Evolutionary conservation across 2,113 vertebrate species (phyloP).

Genomic region (Silurus asotus): DNA sequence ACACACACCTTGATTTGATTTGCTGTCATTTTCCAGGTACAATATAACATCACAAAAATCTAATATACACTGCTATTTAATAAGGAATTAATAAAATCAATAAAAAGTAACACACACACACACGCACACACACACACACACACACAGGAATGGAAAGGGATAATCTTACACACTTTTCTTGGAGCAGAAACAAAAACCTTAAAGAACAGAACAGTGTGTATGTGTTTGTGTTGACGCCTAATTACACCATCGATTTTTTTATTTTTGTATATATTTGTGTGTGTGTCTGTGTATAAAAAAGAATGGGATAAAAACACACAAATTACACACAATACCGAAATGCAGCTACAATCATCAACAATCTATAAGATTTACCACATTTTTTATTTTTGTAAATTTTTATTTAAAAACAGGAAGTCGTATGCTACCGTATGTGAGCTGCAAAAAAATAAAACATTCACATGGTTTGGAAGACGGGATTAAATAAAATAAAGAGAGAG

Average conservation of each 20-base stretch:
- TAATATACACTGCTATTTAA: no score
- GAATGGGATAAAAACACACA: not conserved
- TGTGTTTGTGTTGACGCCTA: not conserved
- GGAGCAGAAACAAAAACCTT: not conserved
- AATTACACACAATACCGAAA: not conserved
- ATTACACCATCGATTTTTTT: no score
- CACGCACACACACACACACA: slow-evolving; percentile 1
- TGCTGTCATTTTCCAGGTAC: no score
- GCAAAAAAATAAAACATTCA: not conserved
- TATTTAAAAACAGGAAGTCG: not conserved
- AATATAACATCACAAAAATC: no score
- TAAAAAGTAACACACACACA: no score
- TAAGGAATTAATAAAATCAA: no score
- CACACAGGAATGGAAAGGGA: not conserved
- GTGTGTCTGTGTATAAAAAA: no score
- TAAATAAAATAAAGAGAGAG: not conserved
- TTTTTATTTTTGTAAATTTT: not conserved
- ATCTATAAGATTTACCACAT: not conserved
- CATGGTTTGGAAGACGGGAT: slow-evolving; percentile 41
- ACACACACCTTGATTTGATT: no score
- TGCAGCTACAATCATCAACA: not conserved
- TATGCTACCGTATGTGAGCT: not conserved
- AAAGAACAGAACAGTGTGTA: not conserved
- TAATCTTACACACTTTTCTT: not conserved
- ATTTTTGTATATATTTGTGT: no score